These are phyloP conservation scores for Coregonus clupeaformis DNA, from an alignment of 2,113 vertebrate genomes.

Conservation along the genomic window DNA sequence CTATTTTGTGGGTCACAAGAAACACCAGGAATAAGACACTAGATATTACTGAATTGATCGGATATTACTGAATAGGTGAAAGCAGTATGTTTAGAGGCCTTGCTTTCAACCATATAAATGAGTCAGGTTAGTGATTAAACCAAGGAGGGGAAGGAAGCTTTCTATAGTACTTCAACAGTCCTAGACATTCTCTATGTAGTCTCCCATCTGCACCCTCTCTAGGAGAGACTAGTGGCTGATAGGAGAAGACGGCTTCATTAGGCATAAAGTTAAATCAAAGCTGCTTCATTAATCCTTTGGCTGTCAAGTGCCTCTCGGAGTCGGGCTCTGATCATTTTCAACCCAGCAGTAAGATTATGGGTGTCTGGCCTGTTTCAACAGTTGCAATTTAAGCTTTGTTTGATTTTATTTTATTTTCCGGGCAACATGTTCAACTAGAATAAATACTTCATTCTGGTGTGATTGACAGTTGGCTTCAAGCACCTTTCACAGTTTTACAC, in stretches of 20 bases:
- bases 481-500: too few relatives aligned
- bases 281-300: constrained; percentile 33
- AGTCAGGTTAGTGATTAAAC: not conserved
- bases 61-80: not conserved
- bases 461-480: too few relatives aligned
- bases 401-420: too few relatives aligned
- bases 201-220: constrained; percentile 17
- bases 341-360: too few relatives aligned
- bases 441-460: too few relatives aligned
- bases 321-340: not conserved
- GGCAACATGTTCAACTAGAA: too few relatives aligned
- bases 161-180: not conserved
- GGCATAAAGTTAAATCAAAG: constrained; percentile 31
- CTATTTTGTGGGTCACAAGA: not conserved
- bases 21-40: not conserved
- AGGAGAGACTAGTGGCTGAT: constrained; percentile 12
- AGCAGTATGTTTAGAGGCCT: not conserved
- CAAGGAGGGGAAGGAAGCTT: not conserved
- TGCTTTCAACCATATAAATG: not conserved
- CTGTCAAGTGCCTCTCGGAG: constrained; percentile 12
- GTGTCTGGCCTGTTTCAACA: too few relatives aligned
- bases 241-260: constrained; percentile 34
- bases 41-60: not conserved
- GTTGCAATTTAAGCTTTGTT: too few relatives aligned
- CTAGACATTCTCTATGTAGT: not conserved